phyloP scores from a whole-genome alignment of 2,113 vertebrate species.

The Ascaphus truei region DNA sequence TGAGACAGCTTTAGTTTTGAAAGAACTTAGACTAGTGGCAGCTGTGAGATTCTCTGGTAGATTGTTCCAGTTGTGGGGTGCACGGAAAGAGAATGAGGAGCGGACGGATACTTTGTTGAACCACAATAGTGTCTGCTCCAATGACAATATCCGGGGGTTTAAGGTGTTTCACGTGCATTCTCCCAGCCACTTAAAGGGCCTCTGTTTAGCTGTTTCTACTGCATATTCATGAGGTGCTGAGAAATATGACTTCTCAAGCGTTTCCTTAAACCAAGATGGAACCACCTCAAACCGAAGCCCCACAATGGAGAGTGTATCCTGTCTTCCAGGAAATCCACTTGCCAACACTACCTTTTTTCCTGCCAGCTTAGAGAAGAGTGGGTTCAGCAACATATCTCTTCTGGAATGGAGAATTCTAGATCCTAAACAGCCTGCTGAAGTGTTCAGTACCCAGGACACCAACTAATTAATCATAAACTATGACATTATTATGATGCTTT shows the following conservation, averaged over 20 bases:
- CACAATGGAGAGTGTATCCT: slow-evolving; percentile 80
- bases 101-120: too few relatives aligned
- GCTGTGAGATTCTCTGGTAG: too few relatives aligned
- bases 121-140: too few relatives aligned
- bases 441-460: too few relatives aligned
- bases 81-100: too few relatives aligned
- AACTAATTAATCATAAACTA: too few relatives aligned
- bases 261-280: slow-evolving; percentile 92
- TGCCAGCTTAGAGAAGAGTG: slow-evolving; percentile 79
- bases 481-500: too few relatives aligned
- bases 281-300: slow-evolving; percentile 89
- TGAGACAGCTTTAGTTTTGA: too few relatives aligned
- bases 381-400: slow-evolving; percentile 66
- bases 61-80: too few relatives aligned
- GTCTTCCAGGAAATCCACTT: slow-evolving; percentile 83
- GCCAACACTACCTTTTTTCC: slow-evolving; percentile 84
- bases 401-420: too few relatives aligned
- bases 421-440: not conserved
- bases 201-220: slow-evolving; percentile 86
- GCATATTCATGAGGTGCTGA: slow-evolving; percentile 76
- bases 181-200: slow-evolving; percentile 84
- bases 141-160: too few relatives aligned
- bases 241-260: slow-evolving; percentile 76
- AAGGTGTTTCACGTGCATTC: slow-evolving; percentile 80
- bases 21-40: too few relatives aligned